Evolutionary conservation across 2,888 invertebrate species (phyloP), one percentile per base, ranked within the genome.

Genomic region (Andrena dorsata): DNA sequence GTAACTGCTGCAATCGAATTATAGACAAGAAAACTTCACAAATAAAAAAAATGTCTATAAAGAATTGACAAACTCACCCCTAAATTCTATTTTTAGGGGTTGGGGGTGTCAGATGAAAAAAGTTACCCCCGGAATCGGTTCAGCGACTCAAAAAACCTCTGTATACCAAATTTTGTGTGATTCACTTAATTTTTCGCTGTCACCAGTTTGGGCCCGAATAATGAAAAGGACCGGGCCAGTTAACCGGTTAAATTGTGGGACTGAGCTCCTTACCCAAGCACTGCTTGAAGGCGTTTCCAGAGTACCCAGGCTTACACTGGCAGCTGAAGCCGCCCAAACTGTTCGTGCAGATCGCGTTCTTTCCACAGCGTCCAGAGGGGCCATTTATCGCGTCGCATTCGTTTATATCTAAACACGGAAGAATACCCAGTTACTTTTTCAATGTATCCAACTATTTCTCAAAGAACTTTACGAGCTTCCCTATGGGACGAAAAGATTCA

Each of bases 321-420:
- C 98, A 98, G 53, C 95, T 95, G 90, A 96, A 98, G 85, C 97
- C 96, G 72, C 98, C 98, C 3, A 96, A 96, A 5, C 96, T 95
- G 91, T 98, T 98, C 16, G 96, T 96, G 91, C 98, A 98, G 10
- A 96, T 94, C 7, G 98, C 97, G 90, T 98, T 97, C 83, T 95
- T 94, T n/a, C 98, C 98, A 93, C 98, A 98, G 86, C 97, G 95
- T 69, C 98, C 98, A 65, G 96, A 97, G 0, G 97, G 96, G 35
- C 97, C 97, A 84, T 97, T 96, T 28, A 96, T 94, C 70, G 95
- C 94, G 91, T 98, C 97, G 92, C 99, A 99, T 94, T 99, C 99
- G 93, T 99, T 96, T 85, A 99, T 96, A 94, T 99, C 98, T 96
- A 82, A n/a, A 64, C 47, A 0, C 16, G 30, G 23, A n/a, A 53